Percentiles rank a stretch among this genome's conserved stretches.
phyloP scores from a whole-genome alignment of 2,113 vertebrate genomes.

The Grammomys surdaster region DNA sequence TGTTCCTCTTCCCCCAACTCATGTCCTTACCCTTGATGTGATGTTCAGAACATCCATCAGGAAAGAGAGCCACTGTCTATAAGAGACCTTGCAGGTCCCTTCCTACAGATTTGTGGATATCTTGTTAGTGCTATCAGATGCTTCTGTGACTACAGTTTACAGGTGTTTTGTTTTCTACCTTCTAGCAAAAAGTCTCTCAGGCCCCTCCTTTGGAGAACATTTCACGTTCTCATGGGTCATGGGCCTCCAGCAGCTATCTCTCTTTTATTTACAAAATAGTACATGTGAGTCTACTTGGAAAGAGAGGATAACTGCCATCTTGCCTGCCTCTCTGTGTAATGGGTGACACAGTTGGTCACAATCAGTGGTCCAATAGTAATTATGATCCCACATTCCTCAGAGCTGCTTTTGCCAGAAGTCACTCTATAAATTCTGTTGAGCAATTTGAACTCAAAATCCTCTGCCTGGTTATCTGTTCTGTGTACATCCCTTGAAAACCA shows the following conservation, averaged over 20 bases:
- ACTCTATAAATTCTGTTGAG: constrained; percentile 11
- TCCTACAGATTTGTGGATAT: not conserved
- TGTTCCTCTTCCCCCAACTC: not conserved
- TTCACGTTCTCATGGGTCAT: constrained; percentile 7
- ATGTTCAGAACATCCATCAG: not conserved
- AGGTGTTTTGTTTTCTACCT: constrained; percentile 42
- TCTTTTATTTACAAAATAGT: constrained; percentile 67
- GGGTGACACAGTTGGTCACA: constrained; percentile 61
- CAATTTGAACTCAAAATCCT: constrained; percentile 56
- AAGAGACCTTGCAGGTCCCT: constrained; percentile 3
- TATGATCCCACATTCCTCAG: constrained; percentile 49
- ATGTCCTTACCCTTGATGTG: not conserved
- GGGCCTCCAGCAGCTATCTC: constrained; percentile 52
- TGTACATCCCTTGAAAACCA: constrained; percentile 73
- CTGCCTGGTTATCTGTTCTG: constrained; percentile 47
- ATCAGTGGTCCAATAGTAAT: constrained; percentile 55
- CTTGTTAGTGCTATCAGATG: not conserved
- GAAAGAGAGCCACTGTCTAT: not conserved
- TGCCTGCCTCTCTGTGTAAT: constrained; percentile 39
- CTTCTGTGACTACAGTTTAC: not conserved
- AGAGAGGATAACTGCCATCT: constrained; percentile 21
- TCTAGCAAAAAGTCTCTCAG: constrained; percentile 4
- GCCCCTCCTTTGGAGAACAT: constrained; percentile 31
- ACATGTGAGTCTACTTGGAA: constrained; percentile 23
- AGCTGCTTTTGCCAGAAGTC: constrained; percentile 62